A percentile compares a stretch with the other conserved stretches of the same genome.
These are phyloP conservation scores for Aphelenchoides avenae DNA, from an alignment of 1,140 invertebrate genomes.

Conservation along the genomic window DNA sequence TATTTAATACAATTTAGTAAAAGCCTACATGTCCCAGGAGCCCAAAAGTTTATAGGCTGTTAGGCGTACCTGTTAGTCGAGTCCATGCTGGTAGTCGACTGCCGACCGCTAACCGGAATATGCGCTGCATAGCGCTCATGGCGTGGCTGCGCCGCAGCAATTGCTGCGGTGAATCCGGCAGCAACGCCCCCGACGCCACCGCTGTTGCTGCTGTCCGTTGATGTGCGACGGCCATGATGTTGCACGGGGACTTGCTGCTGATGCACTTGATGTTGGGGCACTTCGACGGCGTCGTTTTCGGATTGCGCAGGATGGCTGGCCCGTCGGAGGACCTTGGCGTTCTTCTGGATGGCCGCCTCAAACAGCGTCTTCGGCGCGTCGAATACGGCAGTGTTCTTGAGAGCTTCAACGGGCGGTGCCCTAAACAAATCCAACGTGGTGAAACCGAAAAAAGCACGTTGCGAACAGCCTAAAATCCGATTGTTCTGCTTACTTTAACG, in stretches of 20 bases:
- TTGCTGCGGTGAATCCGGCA: constrained; percentile 25
- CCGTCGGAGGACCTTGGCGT: constrained; percentile 45
- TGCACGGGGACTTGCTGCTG: constrained; percentile 1
- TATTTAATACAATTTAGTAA: too few relatives aligned
- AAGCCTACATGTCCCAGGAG: too few relatives aligned
- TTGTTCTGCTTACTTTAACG: too few relatives aligned
- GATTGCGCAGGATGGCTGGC: neutral
- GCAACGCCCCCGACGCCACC: neutral
- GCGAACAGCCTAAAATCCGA: too few relatives aligned
- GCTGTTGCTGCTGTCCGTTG: constrained; percentile 1
- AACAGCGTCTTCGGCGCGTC: constrained; percentile 55
- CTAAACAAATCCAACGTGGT: too few relatives aligned
- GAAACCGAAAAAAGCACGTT: too few relatives aligned
- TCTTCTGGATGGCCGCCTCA: constrained; percentile 52
- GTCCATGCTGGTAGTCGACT: constrained; percentile 55
- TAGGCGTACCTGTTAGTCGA: constrained; percentile 49
- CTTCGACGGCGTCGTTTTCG: neutral
- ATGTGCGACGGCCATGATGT: constrained; percentile 13
- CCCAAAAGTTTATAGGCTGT: too few relatives aligned
- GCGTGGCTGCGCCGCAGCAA: constrained; percentile 27
- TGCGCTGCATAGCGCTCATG: constrained; percentile 55
- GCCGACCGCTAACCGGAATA: constrained; percentile 52
- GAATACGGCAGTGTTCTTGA: too few relatives aligned
- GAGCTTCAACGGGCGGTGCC: too few relatives aligned
- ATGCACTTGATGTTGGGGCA: neutral